Base-by-base conservation (phyloP, 2,888 invertebrate species). In the Pyrrhopygopsis socrates region DNA sequence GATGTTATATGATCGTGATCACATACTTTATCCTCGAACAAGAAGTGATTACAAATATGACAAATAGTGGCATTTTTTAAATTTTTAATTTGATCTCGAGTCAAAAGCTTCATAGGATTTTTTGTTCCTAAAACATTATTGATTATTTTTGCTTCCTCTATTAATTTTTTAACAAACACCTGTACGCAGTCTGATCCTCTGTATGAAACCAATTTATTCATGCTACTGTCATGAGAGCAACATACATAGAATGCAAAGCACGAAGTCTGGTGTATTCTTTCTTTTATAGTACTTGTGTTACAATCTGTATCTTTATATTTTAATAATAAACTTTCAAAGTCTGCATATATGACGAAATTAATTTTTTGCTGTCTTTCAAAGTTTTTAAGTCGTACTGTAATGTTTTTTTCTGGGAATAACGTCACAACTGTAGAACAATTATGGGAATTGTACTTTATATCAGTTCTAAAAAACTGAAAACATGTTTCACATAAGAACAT, bases 1-100 rank as follows among this genome's bases (percentile, higher is more conserved):
- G 50, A 45, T 6, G 88, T 86, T 4, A 89, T 50, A 74, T 90
- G 91, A 84, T 81, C 58, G n/a, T 89, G 86, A 41, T 89, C 86
- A 2, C 67, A 15, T 2, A 89, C 89, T 73, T 81, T 85, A 45
- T 87, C 82, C 63, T 38, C 77, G 11, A 84, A 81, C 29, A 87
- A 34, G 9, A 75, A 79, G 15, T 75, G 15, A 18, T 71, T 45
- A 54, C 86, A 82, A 58, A 79, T 67, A 67, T 30, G 30, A 29
- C 68, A 68, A 5, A 22, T 34, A 38, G 41, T 68, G 6, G 34
- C 4, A 18, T 13, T 18, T 8, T 38, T 8, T 20, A n/a, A 30
- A 45, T 45, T 15, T 2, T 45, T 15, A 54, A 13, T 54, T 54
- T n/a, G n/a, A 4, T 54, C n/a, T 54, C n/a, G 20, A n/a, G 54